phyloP scores from a whole-genome alignment of 1,140 invertebrate species.

The Drosophila yakuba region DNA sequence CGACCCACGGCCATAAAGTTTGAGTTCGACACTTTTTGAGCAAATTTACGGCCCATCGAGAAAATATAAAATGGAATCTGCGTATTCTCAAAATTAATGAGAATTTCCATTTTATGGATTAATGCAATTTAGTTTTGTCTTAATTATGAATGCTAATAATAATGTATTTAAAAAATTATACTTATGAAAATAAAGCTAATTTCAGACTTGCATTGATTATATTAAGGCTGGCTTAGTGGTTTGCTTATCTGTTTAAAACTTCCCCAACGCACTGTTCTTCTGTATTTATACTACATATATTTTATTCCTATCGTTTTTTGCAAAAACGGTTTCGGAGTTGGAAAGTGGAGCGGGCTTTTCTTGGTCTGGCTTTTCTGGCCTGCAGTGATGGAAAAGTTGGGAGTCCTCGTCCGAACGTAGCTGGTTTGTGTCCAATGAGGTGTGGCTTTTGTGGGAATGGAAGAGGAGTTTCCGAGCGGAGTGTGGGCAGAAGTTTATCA shows the following conservation, averaged over 20 bases:
- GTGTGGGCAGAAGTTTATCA: slow-evolving; percentile 71
- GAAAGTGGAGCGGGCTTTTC: slow-evolving; percentile 4
- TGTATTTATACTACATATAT: slow-evolving; percentile 21
- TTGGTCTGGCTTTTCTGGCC: slow-evolving; percentile 22
- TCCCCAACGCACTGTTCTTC: slow-evolving; percentile 1
- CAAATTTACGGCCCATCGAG: slow-evolving; percentile 27
- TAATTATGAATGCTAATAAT: no score
- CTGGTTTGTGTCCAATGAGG: slow-evolving; percentile 63
- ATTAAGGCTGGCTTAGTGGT: no score
- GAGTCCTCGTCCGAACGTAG: slow-evolving; percentile 47
- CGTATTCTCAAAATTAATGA: neutral
- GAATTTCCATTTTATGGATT: neutral
- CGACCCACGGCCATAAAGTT: slow-evolving; percentile 49
- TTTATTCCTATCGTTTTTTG: slow-evolving; percentile 32
- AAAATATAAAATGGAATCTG: slow-evolving; percentile 12
- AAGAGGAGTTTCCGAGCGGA: neutral
- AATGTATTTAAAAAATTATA: no score
- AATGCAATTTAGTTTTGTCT: neutral
- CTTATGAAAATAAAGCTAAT: no score
- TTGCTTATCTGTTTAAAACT: neutral
- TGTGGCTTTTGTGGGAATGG: slow-evolving; percentile 27
- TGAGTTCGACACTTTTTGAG: slow-evolving; percentile 32
- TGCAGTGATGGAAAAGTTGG: slow-evolving; percentile 48
- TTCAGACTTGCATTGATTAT: no score
- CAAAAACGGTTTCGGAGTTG: slow-evolving; percentile 49